Percentiles rank a stretch among this genome's conserved stretches.
These are phyloP conservation scores for Diaperis boleti DNA, from an alignment of 2,888 invertebrate genomes.

Conservation along the genomic window DNA sequence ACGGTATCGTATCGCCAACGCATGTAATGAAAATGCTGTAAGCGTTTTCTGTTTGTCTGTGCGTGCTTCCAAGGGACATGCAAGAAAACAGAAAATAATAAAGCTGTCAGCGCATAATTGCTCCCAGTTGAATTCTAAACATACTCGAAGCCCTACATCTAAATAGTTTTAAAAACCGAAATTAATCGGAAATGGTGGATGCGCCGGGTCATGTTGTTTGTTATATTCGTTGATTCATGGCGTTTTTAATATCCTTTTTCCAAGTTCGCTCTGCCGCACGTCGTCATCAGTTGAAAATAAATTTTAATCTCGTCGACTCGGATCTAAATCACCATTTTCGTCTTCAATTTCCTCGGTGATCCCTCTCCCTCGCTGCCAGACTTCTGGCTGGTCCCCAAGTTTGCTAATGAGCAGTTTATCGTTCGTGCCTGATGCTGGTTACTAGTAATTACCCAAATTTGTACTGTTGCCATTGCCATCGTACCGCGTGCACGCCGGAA, in stretches of 20 bases:
- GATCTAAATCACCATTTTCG: constrained; percentile 41
- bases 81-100: not conserved
- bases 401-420: constrained; percentile 61
- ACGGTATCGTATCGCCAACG: not conserved
- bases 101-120: not conserved
- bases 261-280: constrained; percentile 1
- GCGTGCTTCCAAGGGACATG: not conserved
- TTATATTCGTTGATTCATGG: constrained; percentile 13
- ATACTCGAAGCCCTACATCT: too few relatives aligned
- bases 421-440: constrained; percentile 55
- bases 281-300: constrained; percentile 38
- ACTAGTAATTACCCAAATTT: constrained; percentile 60
- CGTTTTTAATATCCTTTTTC: constrained; percentile 37
- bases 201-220: constrained; percentile 12
- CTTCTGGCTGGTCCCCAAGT: constrained; percentile 36
- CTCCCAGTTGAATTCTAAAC: not conserved
- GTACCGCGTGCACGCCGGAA: constrained; percentile 50
- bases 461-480: constrained; percentile 52
- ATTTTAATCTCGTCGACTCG: constrained; percentile 41
- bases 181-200: constrained; percentile 5
- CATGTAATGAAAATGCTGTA: not conserved
- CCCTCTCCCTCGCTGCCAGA: constrained; percentile 1
- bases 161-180: too few relatives aligned
- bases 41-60: not conserved
- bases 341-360: constrained; percentile 41